Conservation (phyloP, 2,113 vertebrate species). For the Oriolus oriolus region DNA sequence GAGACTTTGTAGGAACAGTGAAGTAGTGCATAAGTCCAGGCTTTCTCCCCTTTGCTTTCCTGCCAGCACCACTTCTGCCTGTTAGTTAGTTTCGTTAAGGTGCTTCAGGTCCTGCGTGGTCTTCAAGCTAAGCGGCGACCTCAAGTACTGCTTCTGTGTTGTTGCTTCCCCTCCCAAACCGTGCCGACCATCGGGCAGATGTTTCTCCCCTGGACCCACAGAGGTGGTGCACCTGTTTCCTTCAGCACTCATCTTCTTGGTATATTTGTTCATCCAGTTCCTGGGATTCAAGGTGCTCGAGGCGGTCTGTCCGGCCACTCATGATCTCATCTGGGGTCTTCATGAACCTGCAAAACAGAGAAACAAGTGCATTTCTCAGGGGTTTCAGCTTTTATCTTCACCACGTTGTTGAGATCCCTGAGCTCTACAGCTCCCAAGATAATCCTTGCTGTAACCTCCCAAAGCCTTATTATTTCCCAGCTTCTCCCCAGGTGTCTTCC, state of each 20-base stretch:
- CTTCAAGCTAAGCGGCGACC: slow-evolving; percentile 36
- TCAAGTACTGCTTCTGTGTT: slow-evolving; percentile 28
- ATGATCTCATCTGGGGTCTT: slow-evolving; percentile 98
- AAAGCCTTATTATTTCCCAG: background rate
- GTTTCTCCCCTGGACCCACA: background rate
- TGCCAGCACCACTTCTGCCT: slow-evolving; percentile 60
- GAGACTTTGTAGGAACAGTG: slow-evolving; percentile 45
- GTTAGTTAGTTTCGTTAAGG: slow-evolving; percentile 68
- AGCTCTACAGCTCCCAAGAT: background rate
- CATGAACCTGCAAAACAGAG: slow-evolving; percentile 85
- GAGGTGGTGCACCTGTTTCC: background rate
- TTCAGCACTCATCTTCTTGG: slow-evolving; percentile 95
- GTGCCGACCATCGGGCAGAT: background rate
- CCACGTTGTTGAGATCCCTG: background rate
- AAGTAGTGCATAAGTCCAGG: slow-evolving; percentile 52
- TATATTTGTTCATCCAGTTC: slow-evolving; percentile 93
- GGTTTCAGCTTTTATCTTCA: background rate
- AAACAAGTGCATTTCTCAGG: background rate
- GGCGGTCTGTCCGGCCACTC: slow-evolving; percentile 92
- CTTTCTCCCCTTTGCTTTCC: slow-evolving; percentile 17
- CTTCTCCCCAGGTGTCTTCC: background rate
- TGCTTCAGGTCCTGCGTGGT: slow-evolving; percentile 63
- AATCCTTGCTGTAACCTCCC: background rate
- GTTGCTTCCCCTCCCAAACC: background rate
- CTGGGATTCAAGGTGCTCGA: slow-evolving; percentile 93